Base-by-base conservation (phyloP, 1,140 invertebrate genomes). In the Tachypleus tridentatus region DNA sequence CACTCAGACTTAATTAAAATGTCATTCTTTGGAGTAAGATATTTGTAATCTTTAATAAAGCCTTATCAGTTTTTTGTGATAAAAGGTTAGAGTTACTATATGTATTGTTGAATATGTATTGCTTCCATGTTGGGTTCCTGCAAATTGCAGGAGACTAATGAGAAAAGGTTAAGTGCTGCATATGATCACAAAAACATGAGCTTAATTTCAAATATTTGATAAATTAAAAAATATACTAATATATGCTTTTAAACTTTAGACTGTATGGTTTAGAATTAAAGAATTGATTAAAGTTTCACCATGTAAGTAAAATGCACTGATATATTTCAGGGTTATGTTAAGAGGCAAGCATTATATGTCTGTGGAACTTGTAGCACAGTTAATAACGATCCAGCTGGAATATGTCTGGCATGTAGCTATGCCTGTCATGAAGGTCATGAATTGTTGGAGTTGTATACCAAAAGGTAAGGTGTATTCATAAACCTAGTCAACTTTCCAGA, bases 401-500 rank as follows among this genome's bases (percentile, higher is more conserved):
- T 98, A 47, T 99, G 97, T 77, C 80, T 98, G 4, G 97, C 94
- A 10, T 99, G 97, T 76, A 90, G 87, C 72, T 87, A 92, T 68
- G 84, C 87, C 68, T 99, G 97, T 73, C 97, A 99, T 76, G 93
- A 96, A 73, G 90, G 89, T 49, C 97, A 99, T 79, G 89, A 98
- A 47, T 81, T 99, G 3, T 81, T 96, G 65, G 97, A 99, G 78
- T 80, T 99, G 0, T 99, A 98, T 73, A 99, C 97, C 0, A 99
- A 99, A 79, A 83, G 93, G 81, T 82, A 74, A 51, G 29, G 51
- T 10, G 49, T 5, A 49, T 11, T 11, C 51, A 50, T 62, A 52
- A 62, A 52, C 50, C 66, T 29, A 4, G 50, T 67, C 47, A 49
- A 53, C 29, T 29, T 29, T 29, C 2, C 29, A 29, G 29, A 29